A percentile compares a stretch with the other conserved stretches of the same genome.
These are phyloP conservation scores for Melanotaenia pygmaea DNA, from an alignment of 2,797 vertebrate genomes.

Conservation along the genomic window DNA sequence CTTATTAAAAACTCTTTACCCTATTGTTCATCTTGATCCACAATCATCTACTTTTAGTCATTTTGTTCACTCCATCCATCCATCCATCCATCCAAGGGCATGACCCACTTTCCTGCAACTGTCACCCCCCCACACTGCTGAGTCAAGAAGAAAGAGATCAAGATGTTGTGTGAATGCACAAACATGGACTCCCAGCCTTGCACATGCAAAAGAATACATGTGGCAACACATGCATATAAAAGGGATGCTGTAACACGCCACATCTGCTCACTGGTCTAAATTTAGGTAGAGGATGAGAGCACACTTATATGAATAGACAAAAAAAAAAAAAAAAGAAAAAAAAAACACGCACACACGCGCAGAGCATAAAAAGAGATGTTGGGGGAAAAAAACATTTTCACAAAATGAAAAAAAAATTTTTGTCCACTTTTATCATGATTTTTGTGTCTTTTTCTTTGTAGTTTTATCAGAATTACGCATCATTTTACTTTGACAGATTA, in stretches of 20 bases:
- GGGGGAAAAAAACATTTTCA: background rate
- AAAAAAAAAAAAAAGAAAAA: background rate
- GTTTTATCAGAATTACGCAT: background rate
- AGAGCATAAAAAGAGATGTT: background rate
- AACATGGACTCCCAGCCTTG: conserved; percentile 16
- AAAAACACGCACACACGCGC: background rate
- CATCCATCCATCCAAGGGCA: conserved; percentile 51
- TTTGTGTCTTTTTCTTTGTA: background rate
- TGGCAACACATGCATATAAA: conserved; percentile 49
- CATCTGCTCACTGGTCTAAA: conserved; percentile 65
- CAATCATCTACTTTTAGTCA: conserved; percentile 11
- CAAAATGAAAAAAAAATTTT: background rate
- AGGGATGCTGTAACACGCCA: conserved; percentile 36
- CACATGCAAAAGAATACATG: conserved; percentile 50
- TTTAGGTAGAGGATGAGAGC: conserved; percentile 55
- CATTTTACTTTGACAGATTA: background rate
- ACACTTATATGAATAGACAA: background rate
- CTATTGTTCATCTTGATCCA: background rate
- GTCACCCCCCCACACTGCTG: conserved; percentile 56
- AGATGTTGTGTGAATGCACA: conserved; percentile 57
- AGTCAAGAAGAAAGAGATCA: conserved; percentile 55
- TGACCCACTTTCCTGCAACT: conserved; percentile 66
- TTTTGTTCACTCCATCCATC: conserved; percentile 26
- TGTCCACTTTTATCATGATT: background rate
- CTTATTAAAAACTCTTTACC: conserved; percentile 23